A percentile compares a stretch with the other conserved stretches of the same genome.
Conservation (phyloP, 2,113 vertebrate species). For the Mystacornis crossleyi region DNA sequence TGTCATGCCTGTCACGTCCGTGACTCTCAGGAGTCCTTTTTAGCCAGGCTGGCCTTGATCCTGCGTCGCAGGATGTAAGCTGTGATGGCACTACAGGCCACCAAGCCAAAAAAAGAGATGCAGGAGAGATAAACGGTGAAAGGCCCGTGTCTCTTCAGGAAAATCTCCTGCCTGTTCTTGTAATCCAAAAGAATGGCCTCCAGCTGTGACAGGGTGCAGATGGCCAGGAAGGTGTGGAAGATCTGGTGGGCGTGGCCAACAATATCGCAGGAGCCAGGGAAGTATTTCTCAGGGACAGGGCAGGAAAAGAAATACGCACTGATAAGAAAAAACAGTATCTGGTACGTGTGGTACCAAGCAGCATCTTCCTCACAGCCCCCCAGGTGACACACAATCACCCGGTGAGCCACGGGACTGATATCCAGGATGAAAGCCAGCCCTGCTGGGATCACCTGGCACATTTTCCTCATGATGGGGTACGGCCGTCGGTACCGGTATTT, state of each 20-base stretch:
- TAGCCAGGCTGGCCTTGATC: conserved; percentile 74
- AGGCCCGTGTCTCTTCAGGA: conserved; percentile 78
- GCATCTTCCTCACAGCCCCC: conserved; percentile 80
- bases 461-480: conserved; percentile 86
- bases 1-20: rapidly evolving
- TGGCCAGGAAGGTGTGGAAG: conserved; percentile 87
- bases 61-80: conserved; percentile 75
- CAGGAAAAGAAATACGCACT: conserved; percentile 92
- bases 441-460: conserved; percentile 89
- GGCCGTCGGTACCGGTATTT: conserved; percentile 87
- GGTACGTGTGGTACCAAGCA: conserved; percentile 84
- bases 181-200: conserved; percentile 90
- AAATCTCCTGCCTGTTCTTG: conserved; percentile 73
- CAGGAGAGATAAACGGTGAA: conserved; percentile 77
- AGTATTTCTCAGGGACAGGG: conserved; percentile 88
- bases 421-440: conserved; percentile 86
- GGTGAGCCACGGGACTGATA: conserved; percentile 87
- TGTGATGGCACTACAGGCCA: conserved; percentile 78
- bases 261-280: conserved; percentile 89
- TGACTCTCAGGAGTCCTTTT: conserved; percentile 73
- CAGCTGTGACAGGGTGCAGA: conserved; percentile 89
- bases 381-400: conserved; percentile 81
- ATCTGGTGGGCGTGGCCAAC: conserved; percentile 92
- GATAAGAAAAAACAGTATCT: conserved; percentile 86
- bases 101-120: conserved; percentile 78